A percentile compares a stretch with the other conserved stretches of the same genome.
These are phyloP conservation scores for Mionectes olivaceus DNA, from an alignment of 2,797 vertebrate genomes.

Conservation along the genomic window DNA sequence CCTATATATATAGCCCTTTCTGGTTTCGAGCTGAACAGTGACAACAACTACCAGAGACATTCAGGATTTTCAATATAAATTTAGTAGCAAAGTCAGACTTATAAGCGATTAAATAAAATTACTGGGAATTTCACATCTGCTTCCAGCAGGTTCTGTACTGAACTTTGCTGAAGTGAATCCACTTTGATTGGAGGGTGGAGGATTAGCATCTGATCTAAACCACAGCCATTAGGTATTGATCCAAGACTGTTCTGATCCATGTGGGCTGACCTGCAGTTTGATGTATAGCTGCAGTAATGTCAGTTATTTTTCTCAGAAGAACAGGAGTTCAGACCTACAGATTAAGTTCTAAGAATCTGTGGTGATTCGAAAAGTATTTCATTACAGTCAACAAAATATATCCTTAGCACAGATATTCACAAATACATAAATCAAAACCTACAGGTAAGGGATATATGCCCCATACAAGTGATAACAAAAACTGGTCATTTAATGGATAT, in stretches of 20 bases:
- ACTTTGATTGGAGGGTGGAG: accelerated
- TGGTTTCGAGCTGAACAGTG: background rate
- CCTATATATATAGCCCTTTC: background rate
- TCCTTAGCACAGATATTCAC: background rate
- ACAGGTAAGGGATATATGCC: background rate
- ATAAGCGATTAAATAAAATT: background rate
- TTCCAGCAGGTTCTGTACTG: background rate
- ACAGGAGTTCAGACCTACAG: background rate
- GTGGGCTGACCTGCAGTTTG: background rate
- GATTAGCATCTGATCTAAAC: background rate
- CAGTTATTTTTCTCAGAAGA: background rate
- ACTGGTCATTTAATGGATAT: background rate
- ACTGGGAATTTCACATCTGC: background rate
- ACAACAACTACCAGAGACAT: background rate
- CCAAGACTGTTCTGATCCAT: background rate
- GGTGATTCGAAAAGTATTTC: background rate
- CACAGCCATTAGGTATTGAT: background rate
- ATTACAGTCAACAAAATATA: background rate
- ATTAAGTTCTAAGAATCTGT: background rate
- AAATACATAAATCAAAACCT: background rate
- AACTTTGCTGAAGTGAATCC: background rate
- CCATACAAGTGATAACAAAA: accelerated
- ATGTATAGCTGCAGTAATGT: background rate
- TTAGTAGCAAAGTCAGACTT: background rate
- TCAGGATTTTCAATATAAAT: background rate